Base-by-base conservation (phyloP, 2,888 invertebrate genomes). In the Nowickia ferox region DNA sequence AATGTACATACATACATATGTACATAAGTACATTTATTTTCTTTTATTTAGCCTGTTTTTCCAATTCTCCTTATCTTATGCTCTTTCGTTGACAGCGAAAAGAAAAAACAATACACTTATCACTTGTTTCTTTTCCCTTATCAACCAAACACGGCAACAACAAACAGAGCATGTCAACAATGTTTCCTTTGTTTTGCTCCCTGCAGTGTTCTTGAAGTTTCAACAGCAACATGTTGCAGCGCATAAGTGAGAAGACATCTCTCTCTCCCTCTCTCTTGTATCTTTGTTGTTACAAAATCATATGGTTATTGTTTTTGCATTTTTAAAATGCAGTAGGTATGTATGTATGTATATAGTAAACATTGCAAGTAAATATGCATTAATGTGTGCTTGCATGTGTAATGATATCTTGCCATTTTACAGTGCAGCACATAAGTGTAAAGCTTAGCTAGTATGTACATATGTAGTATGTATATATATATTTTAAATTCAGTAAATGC, bases 151-250 rank as follows among this genome's bases (percentile, higher is more conserved):
- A 40, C 57, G 19, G 9, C 55, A 69, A 77, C 30, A 75, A 17
- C 55, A 68, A 57, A 17, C n/a, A 42, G 75, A 38, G 44, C 10
- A 51, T 30, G 55, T 38, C 46, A 55, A 44, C 61, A 80, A 51
- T 65, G 65, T 38, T 66, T 46, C 9, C 30, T 17, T 42, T 68
- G 42, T 61, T 53, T 65, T 15, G 2, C 1, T 71, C 22, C 2
- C 9, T 65, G 63, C 48, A 42, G 53, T 63, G 22, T 17, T 11
- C 51, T 40, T 69, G 11, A 17, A 17, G 17, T 51, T 72, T 1
- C 9, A 63, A 30, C n/a, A 87, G 78, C 85, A 87, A 87, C 87
- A 88, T 88, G 88, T 88, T 87, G 85, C 87, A 84, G 63, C 83
- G 42, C 81, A 63, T 53, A 15, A 2, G 4, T 44, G 9, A 11